Conservation (phyloP, 2,797 vertebrate genomes). For the Delichon dasypus region DNA sequence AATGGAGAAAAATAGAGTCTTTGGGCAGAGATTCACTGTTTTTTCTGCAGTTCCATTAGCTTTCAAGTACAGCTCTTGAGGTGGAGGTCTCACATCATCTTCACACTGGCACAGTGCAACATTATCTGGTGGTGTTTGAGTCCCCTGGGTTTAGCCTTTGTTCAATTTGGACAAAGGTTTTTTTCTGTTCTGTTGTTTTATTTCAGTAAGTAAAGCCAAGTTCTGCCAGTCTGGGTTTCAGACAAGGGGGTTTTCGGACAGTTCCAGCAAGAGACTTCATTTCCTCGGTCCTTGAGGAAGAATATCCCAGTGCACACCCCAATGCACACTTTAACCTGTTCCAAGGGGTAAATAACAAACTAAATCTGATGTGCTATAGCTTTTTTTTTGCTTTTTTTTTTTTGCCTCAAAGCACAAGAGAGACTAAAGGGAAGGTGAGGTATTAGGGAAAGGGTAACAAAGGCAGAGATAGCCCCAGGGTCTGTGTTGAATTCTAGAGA, state of each 20-base stretch:
- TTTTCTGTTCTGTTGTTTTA: not conserved
- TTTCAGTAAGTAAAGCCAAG: not conserved
- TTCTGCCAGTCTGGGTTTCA: not conserved
- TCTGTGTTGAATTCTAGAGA: not conserved
- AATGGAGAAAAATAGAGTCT: not conserved
- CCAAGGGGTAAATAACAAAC: constrained; percentile 33
- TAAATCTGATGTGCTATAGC: not conserved
- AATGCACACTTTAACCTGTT: constrained; percentile 16
- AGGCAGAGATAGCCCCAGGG: not conserved
- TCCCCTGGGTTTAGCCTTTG: not conserved
- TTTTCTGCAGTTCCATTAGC: constrained; percentile 5
- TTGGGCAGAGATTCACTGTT: not conserved
- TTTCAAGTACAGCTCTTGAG: constrained; percentile 41
- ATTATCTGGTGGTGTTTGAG: not conserved
- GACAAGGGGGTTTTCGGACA: not conserved
- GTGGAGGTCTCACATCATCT: not conserved
- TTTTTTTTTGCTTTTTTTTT: not conserved
- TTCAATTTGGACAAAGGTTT: not conserved
- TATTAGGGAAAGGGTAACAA: not conserved
- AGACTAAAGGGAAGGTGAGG: not conserved
- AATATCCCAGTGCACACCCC: constrained; percentile 58
- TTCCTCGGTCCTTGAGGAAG: not conserved
- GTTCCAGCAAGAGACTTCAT: not conserved
- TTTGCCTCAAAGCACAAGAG: not conserved
- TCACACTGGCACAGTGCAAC: not conserved